Evolutionary conservation across 2,113 vertebrate species (phyloP).

Genomic region (Dendrocopos noguchii): DNA sequence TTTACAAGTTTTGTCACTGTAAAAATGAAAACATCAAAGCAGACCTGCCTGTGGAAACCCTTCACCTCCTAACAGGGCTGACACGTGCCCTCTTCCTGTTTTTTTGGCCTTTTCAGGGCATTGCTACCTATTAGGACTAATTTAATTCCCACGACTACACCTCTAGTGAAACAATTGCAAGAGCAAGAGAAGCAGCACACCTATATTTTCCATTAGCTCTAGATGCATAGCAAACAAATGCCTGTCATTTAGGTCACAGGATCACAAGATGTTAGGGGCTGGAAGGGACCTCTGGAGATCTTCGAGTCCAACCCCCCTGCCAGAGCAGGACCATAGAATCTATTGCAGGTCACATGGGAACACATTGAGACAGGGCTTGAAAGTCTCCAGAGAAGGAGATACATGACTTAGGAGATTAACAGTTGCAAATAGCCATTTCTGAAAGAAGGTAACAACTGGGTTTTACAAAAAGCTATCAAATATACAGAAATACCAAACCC

Average conservation of each 20-base stretch:
- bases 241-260: not conserved
- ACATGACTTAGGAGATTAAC: not conserved
- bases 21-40: not conserved
- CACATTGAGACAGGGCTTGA: too few species aligned
- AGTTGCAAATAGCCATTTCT: not conserved
- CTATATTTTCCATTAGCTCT: not conserved
- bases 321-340: too few species aligned
- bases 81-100: not conserved
- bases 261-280: too few species aligned
- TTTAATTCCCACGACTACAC: not conserved
- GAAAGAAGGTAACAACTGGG: not conserved
- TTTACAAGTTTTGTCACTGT: not conserved
- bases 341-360: too few species aligned
- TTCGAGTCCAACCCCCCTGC: too few species aligned
- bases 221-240: not conserved
- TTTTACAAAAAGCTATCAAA: constrained; percentile 1
- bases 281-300: too few species aligned
- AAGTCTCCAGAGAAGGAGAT: too few species aligned
- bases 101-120: not conserved
- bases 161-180: not conserved
- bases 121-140: not conserved
- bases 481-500: constrained; percentile 2
- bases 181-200: not conserved
- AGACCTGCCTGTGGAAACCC: not conserved
- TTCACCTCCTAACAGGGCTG: not conserved